Conservation (phyloP, 2,113 vertebrate genomes). For the Crotalus tigris region DNA sequence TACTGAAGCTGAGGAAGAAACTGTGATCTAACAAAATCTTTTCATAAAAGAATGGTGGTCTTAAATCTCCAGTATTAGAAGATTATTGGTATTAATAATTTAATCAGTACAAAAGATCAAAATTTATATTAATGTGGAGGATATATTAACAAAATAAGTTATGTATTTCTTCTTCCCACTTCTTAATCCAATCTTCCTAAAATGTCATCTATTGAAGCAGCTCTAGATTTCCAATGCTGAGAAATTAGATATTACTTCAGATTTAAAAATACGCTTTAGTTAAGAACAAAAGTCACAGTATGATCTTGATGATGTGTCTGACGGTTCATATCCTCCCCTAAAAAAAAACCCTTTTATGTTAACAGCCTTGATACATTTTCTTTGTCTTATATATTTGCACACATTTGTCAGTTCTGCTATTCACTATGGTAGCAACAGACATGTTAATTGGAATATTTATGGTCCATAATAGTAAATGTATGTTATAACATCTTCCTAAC, state of each 20-base stretch:
- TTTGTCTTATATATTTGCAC: neutral
- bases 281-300: neutral
- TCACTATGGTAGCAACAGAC: neutral
- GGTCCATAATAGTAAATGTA: slow-evolving; percentile 12
- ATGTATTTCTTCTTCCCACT: neutral
- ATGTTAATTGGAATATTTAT: slow-evolving; percentile 24
- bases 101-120: neutral
- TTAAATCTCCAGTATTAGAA: neutral
- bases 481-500: neutral
- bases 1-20: neutral
- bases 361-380: neutral
- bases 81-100: neutral
- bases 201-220: neutral
- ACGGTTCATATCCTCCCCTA: neutral
- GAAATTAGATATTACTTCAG: neutral
- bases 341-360: neutral
- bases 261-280: slow-evolving; percentile 19
- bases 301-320: neutral
- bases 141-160: neutral
- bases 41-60: neutral
- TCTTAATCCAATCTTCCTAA: neutral
- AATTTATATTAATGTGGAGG: neutral
- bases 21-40: neutral
- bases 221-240: neutral
- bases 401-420: neutral